Evolutionary conservation across 1,140 invertebrate species (phyloP), one percentile per base, ranked within the genome.

Genomic region (Homalodisca vitripennis): DNA sequence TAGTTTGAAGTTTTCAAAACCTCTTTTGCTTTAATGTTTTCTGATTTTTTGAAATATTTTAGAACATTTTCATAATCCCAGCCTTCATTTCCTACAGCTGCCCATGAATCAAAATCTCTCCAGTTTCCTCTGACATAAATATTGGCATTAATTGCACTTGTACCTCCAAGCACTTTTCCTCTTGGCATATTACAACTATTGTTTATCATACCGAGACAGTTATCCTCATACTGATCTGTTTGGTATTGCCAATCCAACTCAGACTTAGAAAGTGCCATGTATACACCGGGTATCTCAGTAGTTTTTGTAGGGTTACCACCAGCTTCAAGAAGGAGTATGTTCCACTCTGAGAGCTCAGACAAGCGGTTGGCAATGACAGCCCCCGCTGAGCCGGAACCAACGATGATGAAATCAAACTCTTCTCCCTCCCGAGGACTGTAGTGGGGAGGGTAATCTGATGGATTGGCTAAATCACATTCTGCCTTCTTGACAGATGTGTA

Each of bases 131-230:
- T 86, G 0, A 97, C 90, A 80, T 98, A 98, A 12, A 97, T 86
- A 94, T 97, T 96, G 1, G 93, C 94, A 78, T 98, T 98, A 0
- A 98, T 84, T 0, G 95, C 93, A 57, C 92, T 95, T 30, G 92
- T 92, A n/a, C 96, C 96, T n/a, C 95, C 96, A 14, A 94, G 82
- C 3, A 95, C 92, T 77, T 91, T 92, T 30, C 92, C 92, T 66
- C 92, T 82, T 0, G 93, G 92, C 80, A 84, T 82, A 30, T 78
- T 82, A 73, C 86, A 88, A 34, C 79, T 76, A 26, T 76, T 72
- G 55, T 83, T 77, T 0, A 80, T 79, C 75, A 85, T 79, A 0
- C 82, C 83, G 69, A 69, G 65, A 77, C 88, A 88, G 27, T 84
- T 85, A 64, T 82, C 79, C 63, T 3, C 66, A 6, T 78, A 72